These are phyloP conservation scores for Eidolon dupreanum DNA, from an alignment of 2,797 vertebrate species.

Conservation along the genomic window DNA sequence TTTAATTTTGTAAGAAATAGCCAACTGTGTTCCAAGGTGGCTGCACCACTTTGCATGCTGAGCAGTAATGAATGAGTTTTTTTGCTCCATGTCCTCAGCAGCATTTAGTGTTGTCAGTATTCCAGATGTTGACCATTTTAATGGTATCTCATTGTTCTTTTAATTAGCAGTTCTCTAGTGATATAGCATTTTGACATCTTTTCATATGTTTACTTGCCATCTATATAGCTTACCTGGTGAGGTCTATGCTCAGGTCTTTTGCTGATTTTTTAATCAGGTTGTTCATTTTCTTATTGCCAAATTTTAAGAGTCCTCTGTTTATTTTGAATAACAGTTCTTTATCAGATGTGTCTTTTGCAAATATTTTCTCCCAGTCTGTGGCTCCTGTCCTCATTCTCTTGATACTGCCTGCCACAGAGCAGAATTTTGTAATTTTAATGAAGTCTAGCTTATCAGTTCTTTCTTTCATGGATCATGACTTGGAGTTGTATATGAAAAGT, in stretches of 20 bases:
- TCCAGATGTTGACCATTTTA: not conserved
- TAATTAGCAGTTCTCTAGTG: not conserved
- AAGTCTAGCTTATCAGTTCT: not conserved
- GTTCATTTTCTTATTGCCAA: not conserved
- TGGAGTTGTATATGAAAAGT: not conserved
- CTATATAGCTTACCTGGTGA: not conserved
- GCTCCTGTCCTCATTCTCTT: not conserved
- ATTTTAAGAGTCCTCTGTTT: not conserved
- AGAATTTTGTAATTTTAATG: not conserved
- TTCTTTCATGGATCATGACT: not conserved
- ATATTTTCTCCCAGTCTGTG: not conserved
- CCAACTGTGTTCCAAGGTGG: not conserved
- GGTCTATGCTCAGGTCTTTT: not conserved
- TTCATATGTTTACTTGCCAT: not conserved
- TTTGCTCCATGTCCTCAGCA: not conserved
- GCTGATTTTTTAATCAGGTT: not conserved
- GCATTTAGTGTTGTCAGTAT: not conserved
- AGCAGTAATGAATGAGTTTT: not conserved
- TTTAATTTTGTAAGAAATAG: not conserved
- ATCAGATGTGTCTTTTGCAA: not conserved
- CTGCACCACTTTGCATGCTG: too few species aligned
- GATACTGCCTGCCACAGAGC: not conserved
- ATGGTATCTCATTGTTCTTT: not conserved
- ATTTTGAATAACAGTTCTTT: not conserved
- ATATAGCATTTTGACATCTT: not conserved